Base-by-base conservation (phyloP, 37 sponge, comb jelly and placozoan species). In the Geodia barretti region DNA sequence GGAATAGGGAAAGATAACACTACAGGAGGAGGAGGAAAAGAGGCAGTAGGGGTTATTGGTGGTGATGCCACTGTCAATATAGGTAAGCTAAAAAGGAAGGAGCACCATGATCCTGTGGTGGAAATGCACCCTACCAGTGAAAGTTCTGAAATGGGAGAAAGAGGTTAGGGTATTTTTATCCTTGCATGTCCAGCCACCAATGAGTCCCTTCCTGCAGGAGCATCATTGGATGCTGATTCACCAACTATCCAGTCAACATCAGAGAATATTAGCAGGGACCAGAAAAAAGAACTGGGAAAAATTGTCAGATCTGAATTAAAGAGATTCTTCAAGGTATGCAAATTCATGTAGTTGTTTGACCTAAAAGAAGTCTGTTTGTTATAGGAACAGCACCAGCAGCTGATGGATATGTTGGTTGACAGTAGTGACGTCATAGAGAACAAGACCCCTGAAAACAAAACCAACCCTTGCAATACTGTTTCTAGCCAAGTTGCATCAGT, bases 251-350 rank as follows among this genome's bases (percentile, higher is more conserved):
- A n/a, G n/a, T n/a, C n/a, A n/a, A n/a, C n/a, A n/a, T n/a, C n/a
- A n/a, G n/a, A n/a, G n/a, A n/a, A n/a, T n/a, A n/a, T n/a, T 47
- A 47, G 54, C 54, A 47, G 54, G 54, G 54, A 47, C 54, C 54
- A 47, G 54, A 47, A 47, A 7, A 47, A 17, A 14, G 54, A 41
- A 31, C 47, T 74, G 25, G 61, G 60, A 8, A 31, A 28, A 9
- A 74, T 74, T 28, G 75, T 74, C 1, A 74, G 60, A 58, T 59
- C 75, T 60, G 75, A 74, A 35, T 64, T 77, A 41, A 77, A 62
- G 42, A 65, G 64, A 39, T 9, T 77, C 38, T 66, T 63, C 9
- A 8, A 77, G 64, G 64, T 65, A 77, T 47, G 54, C 54, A 47
- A 17, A 47, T 47, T 7, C 54, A 47, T 47, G 14, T 14, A 47